Evolutionary conservation across 1,140 invertebrate species (phyloP).

Genomic region (Charaxes varanes): DNA sequence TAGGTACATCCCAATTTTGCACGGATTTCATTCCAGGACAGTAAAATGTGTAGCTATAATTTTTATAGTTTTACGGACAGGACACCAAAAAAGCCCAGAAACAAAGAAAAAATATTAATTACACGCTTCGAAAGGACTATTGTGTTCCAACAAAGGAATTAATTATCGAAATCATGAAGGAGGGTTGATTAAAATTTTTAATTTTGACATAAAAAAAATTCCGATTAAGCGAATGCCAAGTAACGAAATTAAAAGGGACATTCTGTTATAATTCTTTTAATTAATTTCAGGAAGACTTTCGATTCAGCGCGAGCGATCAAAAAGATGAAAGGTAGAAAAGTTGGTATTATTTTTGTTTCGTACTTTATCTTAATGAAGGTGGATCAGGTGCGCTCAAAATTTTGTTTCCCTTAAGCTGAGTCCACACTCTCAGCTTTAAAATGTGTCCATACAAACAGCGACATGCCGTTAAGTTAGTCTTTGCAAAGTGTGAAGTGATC

Average conservation of each 20-base stretch:
- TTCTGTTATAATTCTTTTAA: constrained; percentile 17
- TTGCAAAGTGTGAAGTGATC: too few relatives aligned
- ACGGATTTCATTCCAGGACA: neutral
- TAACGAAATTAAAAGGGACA: constrained; percentile 9
- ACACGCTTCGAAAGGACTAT: neutral
- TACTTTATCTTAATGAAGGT: constrained; percentile 3
- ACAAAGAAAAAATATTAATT: constrained; percentile 1
- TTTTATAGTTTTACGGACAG: too few relatives aligned
- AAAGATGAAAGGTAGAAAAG: neutral
- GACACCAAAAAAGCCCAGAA: constrained; percentile 1
- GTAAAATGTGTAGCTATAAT: neutral
- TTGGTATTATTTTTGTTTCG: constrained; percentile 4
- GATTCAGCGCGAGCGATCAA: constrained; percentile 7
- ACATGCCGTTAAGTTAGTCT: too few relatives aligned
- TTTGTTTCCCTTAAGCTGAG: neutral
- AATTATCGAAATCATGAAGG: neutral
- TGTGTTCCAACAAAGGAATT: constrained; percentile 7
- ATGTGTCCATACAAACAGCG: too few relatives aligned
- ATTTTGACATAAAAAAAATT: constrained; percentile 9
- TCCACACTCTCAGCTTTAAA: too few relatives aligned
- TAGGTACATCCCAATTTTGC: too few relatives aligned
- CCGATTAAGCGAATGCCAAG: constrained; percentile 7
- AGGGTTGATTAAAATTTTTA: constrained; percentile 8
- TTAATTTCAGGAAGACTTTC: constrained; percentile 5
- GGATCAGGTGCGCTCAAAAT: constrained; percentile 1